Base-by-base conservation (phyloP, 2,888 invertebrate species). In the Pelosia muscerda region DNA sequence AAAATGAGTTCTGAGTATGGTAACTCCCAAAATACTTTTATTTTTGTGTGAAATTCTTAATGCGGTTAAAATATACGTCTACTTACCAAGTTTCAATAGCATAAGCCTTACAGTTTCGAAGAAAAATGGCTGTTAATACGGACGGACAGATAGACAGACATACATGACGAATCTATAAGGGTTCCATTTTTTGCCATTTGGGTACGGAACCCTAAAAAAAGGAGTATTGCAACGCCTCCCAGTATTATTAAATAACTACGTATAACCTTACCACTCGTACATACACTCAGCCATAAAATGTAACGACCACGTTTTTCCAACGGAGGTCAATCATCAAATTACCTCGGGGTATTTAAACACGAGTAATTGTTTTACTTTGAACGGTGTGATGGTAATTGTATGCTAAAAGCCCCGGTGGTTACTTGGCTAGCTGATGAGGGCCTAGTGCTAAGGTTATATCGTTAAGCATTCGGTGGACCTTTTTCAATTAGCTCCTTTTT, bases 381-480 rank as follows among this genome's bases (percentile, higher is more conserved):
- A 38, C 19, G 38, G 19, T 23, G 59, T 25, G 59, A 19, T 25
- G 38, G 19, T 59, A 59, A 59, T 59, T 59, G 38, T 59, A 23
- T 59, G 59, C 34, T 25, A 19, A 59, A 58, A 38, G 23, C 38
- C 59, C 59, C 59, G 19, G 59, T 22, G 59, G 25, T 59, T 38
- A 38, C 34, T 25, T 59, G 38, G 59, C 23, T 19, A 38, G 59
- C 19, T 59, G 38, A 59, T 59, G 38, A 59, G 34, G 59, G 38
- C 15, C 25, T 19, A 25, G 59, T 19, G 23, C 38, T 19, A 49
- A 49, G 19, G 9, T 59, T 19, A 38, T 38, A 59, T 59, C 9
- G 23, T 38, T 59, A 2, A n/a, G 23, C 25, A 25, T 59, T 38
- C 11, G 38, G 23, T 25, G 25, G 38, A 38, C 23, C 25, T 25